A percentile compares a stretch with the other conserved stretches of the same genome.
These are phyloP conservation scores for Melanotaenia trifasciata DNA, from an alignment of 2,797 vertebrate species.

Conservation along the genomic window DNA sequence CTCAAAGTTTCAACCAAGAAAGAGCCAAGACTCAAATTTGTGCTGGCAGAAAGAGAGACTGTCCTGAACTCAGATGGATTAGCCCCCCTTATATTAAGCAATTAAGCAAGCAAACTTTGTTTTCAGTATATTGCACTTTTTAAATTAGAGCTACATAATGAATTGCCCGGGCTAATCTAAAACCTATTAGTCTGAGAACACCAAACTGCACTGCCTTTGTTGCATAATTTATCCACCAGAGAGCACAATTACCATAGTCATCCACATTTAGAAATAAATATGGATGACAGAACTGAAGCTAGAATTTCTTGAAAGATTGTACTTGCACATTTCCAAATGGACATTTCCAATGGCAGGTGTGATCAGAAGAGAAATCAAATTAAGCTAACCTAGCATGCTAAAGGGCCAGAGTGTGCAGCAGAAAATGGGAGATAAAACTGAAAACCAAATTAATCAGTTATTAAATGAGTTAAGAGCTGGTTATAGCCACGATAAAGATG, in stretches of 20 bases:
- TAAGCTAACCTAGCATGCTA: neutral
- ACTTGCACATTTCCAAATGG: neutral
- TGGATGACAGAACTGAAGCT: neutral
- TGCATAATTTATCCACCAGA: constrained; percentile 7
- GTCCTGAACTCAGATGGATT: neutral
- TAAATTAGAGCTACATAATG: neutral
- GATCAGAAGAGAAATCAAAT: neutral
- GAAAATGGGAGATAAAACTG: neutral
- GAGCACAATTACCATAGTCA: neutral
- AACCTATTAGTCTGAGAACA: neutral
- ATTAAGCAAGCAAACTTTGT: neutral
- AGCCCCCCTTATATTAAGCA: neutral
- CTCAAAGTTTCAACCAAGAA: constrained; percentile 6
- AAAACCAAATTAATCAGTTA: neutral
- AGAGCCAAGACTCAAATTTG: constrained; percentile 18
- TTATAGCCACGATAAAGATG: neutral
- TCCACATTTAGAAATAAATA: constrained; percentile 5
- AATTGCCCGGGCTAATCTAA: neutral
- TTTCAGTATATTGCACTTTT: neutral
- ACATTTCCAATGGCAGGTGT: no score
- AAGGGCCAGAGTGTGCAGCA: neutral
- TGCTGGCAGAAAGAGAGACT: neutral
- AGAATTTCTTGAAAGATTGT: neutral
- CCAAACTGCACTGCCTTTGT: neutral
- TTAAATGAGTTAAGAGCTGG: neutral